Evolutionary conservation across 1,140 invertebrate species (phyloP).

Genomic region (Orussus abietinus): DNA sequence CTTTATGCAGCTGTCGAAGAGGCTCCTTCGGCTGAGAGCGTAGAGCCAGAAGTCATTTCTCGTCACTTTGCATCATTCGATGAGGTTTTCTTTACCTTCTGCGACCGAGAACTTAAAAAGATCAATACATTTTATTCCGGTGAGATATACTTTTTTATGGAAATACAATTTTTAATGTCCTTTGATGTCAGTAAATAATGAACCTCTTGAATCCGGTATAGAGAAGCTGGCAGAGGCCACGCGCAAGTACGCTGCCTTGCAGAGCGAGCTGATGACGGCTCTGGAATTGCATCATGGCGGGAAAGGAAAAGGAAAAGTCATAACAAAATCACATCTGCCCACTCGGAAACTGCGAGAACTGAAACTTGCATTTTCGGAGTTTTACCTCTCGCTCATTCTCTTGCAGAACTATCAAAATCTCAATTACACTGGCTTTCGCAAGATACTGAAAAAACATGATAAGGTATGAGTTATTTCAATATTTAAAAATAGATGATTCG

Average conservation of each 20-base stretch:
- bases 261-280: conserved; percentile 80
- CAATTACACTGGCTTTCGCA: conserved; percentile 98
- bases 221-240: conserved; percentile 97
- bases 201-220: conserved; percentile 38
- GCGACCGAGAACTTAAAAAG: conserved; percentile 92
- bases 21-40: conserved; percentile 80
- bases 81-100: conserved; percentile 92
- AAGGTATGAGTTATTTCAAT: too few relatives aligned
- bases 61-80: conserved; percentile 94
- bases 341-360: conserved; percentile 86
- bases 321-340: conserved; percentile 58
- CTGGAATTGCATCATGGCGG: conserved; percentile 63
- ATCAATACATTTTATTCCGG: conserved; percentile 97
- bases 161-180: conserved; percentile 4
- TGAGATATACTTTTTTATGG: conserved; percentile 40
- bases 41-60: conserved; percentile 82
- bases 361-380: conserved; percentile 98
- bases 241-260: conserved; percentile 86
- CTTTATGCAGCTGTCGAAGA: conserved; percentile 84
- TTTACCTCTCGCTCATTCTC: conserved; percentile 95
- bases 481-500: too few relatives aligned
- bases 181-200: conserved; percentile 13
- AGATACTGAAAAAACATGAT: conserved; percentile 99
- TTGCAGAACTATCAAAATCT: conserved; percentile 90
- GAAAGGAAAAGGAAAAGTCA: conserved; percentile 53